Evolutionary conservation across 1,140 invertebrate species (phyloP).

Genomic region (Lordiphosa clarofinis): DNA sequence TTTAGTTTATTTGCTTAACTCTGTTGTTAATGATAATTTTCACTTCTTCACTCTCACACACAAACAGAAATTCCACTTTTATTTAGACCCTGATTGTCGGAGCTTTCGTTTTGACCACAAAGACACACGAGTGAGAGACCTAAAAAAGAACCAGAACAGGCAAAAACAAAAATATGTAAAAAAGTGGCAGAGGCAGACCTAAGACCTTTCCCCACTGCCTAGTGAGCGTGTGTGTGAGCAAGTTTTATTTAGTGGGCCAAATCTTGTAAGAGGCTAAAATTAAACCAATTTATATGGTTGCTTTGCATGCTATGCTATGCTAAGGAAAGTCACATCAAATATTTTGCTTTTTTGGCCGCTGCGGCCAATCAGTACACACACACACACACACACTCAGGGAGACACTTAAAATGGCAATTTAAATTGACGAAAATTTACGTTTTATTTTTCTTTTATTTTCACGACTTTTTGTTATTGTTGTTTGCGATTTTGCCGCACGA

Average conservation of each 20-base stretch:
- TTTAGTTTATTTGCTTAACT: conserved; percentile 7
- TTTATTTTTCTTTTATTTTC: conserved; percentile 16
- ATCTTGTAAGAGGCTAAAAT: conserved; percentile 16
- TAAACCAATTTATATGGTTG: conserved; percentile 5
- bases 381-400: neutral
- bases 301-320: conserved; percentile 3
- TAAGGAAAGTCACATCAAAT: neutral
- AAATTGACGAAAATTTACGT: conserved; percentile 25
- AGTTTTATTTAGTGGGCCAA: conserved; percentile 68
- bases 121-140: conserved; percentile 31
- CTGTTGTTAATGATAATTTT: conserved; percentile 23
- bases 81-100: conserved; percentile 6
- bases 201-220: conserved; percentile 24
- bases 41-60: conserved; percentile 39
- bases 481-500: conserved; percentile 7
- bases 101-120: conserved; percentile 64
- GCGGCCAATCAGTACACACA: conserved; percentile 19
- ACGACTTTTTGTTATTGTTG: neutral
- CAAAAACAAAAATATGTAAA: conserved; percentile 39
- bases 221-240: conserved; percentile 30
- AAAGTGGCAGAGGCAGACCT: conserved; percentile 10
- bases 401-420: conserved; percentile 7
- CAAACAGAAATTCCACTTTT: conserved; percentile 28
- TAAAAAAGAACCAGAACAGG: conserved; percentile 54
- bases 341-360: conserved; percentile 28